phyloP scores from a whole-genome alignment of 2,113 vertebrate species.

The Petaurus breviceps region DNA sequence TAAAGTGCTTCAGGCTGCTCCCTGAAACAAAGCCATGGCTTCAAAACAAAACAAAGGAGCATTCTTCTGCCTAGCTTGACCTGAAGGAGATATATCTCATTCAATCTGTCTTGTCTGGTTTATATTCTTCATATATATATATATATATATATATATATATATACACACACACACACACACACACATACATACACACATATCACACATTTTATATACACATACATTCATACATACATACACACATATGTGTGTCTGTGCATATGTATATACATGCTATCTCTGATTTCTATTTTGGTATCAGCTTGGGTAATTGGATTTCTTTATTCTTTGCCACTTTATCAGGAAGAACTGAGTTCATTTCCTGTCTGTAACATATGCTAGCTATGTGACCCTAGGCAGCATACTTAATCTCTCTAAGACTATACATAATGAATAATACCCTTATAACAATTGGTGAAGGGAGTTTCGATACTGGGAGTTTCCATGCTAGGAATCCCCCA shows the following conservation, averaged over 20 bases:
- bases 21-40: background rate
- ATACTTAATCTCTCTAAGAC: background rate
- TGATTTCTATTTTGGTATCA: too few species aligned
- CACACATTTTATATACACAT: too few species aligned
- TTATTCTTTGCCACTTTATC: background rate
- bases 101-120: too few species aligned
- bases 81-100: too few species aligned
- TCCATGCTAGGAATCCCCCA: background rate
- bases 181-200: too few species aligned
- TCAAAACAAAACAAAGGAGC: background rate
- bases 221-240: too few species aligned
- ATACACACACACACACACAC: too few species aligned
- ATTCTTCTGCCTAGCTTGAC: background rate
- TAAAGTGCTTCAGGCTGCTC: background rate
- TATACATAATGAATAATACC: background rate
- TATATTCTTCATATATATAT: too few species aligned
- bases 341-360: background rate
- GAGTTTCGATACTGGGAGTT: background rate
- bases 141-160: too few species aligned
- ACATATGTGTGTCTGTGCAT: too few species aligned
- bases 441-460: background rate
- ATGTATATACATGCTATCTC: too few species aligned
- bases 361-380: background rate
- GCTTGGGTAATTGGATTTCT: background rate
- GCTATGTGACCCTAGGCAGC: background rate